Conservation (phyloP, 2,113 vertebrate species). For the Tiliqua scincoides region DNA sequence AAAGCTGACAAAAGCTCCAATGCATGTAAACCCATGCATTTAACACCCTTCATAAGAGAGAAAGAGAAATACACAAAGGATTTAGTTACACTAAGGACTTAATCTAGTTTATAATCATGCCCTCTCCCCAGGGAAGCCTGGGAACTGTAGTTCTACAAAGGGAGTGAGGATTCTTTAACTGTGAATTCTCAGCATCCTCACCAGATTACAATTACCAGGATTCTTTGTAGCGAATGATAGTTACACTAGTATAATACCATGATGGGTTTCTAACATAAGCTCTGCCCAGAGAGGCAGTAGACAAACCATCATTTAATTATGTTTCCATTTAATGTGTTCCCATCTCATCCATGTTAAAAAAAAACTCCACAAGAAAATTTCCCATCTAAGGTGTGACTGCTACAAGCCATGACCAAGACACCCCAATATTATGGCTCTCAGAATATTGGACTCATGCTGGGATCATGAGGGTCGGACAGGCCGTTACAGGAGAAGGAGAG, state of each 20-base stretch:
- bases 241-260: not conserved
- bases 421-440: not conserved
- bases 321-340: not conserved
- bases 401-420: not conserved
- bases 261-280: not conserved
- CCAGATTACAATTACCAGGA: not conserved
- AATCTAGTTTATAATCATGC: not conserved
- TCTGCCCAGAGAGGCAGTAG: not conserved
- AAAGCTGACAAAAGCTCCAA: fast-evolving
- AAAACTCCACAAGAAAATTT: not conserved
- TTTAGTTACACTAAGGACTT: not conserved
- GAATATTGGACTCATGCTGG: not conserved
- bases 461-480: too few species aligned
- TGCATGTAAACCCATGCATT: fast-evolving
- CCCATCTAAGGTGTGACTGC: not conserved
- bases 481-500: too few species aligned
- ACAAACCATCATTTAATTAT: not conserved
- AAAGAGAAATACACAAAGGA: not conserved
- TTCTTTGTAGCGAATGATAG: not conserved
- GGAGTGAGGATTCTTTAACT: not conserved
- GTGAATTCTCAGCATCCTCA: not conserved
- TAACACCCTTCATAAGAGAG: fast-evolving
- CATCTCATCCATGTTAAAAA: too few species aligned
- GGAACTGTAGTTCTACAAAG: not conserved
- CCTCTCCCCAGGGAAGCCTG: not conserved